These are phyloP conservation scores for Columba livia DNA, from an alignment of 2,113 vertebrate genomes.

Conservation along the genomic window DNA sequence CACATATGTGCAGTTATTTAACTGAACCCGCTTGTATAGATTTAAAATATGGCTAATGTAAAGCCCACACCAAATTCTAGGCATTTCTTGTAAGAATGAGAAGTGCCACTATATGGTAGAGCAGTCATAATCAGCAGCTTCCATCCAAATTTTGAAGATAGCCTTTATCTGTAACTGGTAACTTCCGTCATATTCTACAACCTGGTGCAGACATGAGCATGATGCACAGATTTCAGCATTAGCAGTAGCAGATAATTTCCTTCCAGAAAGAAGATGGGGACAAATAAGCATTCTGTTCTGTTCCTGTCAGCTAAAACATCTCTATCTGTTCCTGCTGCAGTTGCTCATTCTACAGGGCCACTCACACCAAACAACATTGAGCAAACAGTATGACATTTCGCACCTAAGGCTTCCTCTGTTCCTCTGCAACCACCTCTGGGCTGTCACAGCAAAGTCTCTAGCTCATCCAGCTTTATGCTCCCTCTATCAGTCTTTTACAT, in stretches of 20 bases:
- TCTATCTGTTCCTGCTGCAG: neutral
- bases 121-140: neutral
- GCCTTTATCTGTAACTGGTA: constrained; percentile 14
- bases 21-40: neutral
- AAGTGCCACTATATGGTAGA: neutral
- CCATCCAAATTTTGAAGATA: neutral
- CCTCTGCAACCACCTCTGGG: neutral
- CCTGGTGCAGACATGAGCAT: neutral
- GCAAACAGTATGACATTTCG: neutral
- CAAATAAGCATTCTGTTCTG: constrained; percentile 28
- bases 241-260: constrained; percentile 13
- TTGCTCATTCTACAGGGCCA: neutral
- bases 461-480: neutral
- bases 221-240: neutral
- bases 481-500: neutral
- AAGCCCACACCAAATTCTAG: neutral
- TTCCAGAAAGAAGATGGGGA: constrained; percentile 12
- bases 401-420: neutral
- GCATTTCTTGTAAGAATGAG: neutral
- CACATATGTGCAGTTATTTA: neutral
- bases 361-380: neutral
- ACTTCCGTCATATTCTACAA: neutral
- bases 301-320: constrained; percentile 3
- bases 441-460: neutral
- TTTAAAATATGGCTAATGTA: neutral